These are phyloP conservation scores for Rhinichthys klamathensis DNA, from an alignment of 2,113 vertebrate species.

Conservation along the genomic window DNA sequence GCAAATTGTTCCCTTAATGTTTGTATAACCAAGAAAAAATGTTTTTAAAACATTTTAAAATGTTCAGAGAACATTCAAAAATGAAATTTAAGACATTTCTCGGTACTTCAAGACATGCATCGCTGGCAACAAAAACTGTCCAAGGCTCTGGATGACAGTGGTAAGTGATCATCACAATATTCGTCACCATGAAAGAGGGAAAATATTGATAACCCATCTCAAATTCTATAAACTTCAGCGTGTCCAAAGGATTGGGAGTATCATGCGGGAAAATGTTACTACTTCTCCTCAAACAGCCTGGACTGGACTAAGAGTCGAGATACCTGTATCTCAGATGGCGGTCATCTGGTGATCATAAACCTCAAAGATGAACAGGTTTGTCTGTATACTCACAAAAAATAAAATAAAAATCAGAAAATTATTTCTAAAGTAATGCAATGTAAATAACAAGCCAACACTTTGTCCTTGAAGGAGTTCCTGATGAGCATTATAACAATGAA, in stretches of 20 bases:
- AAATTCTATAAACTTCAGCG: neutral
- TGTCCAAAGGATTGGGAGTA: constrained; percentile 16
- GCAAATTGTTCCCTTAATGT: too few relatives aligned
- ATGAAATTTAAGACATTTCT: too few relatives aligned
- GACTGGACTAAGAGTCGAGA: neutral
- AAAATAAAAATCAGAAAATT: too few relatives aligned
- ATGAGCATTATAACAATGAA: accelerated
- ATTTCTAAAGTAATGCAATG: neutral
- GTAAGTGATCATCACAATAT: neutral
- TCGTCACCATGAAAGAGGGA: neutral
- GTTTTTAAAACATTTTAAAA: too few relatives aligned
- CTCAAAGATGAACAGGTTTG: neutral
- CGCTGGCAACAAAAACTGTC: neutral
- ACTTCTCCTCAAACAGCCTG: neutral
- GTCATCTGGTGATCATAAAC: constrained; percentile 13
- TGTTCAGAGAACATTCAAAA: too few relatives aligned
- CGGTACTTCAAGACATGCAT: neutral
- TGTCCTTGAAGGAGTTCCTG: constrained; percentile 49
- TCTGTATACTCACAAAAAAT: neutral
- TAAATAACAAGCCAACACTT: neutral
- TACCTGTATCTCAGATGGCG: neutral
- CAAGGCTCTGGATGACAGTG: neutral
- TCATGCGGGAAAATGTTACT: neutral
- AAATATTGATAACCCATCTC: neutral
- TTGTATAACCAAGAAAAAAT: too few relatives aligned